A percentile compares a stretch with the other conserved stretches of the same genome.
Conservation (phyloP, 2,797 vertebrate genomes). For the Neopelma chrysocephalum region DNA sequence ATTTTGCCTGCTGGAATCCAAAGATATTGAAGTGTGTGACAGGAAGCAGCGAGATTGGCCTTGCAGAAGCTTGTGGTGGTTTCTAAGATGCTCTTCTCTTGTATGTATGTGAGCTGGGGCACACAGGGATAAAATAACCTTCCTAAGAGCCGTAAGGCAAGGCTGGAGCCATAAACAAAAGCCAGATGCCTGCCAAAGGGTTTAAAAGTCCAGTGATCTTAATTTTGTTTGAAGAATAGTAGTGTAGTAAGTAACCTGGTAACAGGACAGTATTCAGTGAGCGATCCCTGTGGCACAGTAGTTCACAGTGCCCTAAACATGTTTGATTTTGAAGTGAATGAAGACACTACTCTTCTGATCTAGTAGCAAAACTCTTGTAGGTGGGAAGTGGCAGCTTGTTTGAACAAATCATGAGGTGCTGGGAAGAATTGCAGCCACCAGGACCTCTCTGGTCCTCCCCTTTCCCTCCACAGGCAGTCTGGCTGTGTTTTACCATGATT, state of each 20-base stretch:
- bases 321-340: background rate
- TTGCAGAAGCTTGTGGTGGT: accelerated
- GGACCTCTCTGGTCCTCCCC: background rate
- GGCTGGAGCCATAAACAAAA: background rate
- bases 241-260: background rate
- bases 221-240: background rate
- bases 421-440: background rate
- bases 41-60: background rate
- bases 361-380: background rate
- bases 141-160: background rate
- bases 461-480: background rate
- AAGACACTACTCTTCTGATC: background rate
- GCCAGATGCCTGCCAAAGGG: background rate
- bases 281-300: background rate
- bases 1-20: background rate
- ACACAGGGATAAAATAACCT: background rate
- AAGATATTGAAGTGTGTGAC: background rate
- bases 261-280: background rate
- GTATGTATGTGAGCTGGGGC: background rate
- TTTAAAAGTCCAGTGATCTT: background rate
- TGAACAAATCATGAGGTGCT: background rate
- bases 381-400: background rate
- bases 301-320: accelerated
- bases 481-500: background rate
- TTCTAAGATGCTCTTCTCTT: background rate